phyloP scores from a whole-genome alignment of 2,113 vertebrate genomes.

The Sylvilagus bachmani region DNA sequence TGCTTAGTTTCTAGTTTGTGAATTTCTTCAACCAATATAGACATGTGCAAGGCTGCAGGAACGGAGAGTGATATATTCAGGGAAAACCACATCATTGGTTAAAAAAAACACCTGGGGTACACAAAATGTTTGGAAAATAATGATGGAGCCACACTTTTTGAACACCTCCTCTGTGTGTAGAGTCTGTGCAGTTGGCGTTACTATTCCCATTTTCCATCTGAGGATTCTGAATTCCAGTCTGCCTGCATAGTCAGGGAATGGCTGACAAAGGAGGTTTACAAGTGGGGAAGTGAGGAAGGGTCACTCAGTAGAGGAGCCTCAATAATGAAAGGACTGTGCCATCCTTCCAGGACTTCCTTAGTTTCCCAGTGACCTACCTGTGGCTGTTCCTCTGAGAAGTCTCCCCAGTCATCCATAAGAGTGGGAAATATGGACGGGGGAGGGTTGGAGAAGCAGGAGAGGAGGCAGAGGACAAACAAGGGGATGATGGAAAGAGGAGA shows the following conservation, averaged over 20 bases:
- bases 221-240: neutral
- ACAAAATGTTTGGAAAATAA: neutral
- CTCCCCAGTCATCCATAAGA: neutral
- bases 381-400: neutral
- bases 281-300: neutral
- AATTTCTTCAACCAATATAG: neutral
- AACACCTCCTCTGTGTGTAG: neutral
- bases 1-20: neutral
- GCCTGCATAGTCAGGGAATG: neutral
- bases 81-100: neutral
- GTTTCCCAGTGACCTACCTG: neutral
- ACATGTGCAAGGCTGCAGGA: neutral
- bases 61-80: neutral
- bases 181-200: neutral
- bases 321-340: accelerated
- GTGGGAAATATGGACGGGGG: no score
- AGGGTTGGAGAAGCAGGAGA: no score
- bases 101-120: neutral
- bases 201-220: neutral
- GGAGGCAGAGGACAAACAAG: neutral
- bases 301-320: neutral
- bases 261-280: neutral
- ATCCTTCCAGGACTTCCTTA: no score
- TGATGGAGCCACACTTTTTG: neutral
- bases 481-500: neutral